Base-by-base conservation (phyloP, 2,797 vertebrate genomes). In the Periophthalmus magnuspinnatus region DNA sequence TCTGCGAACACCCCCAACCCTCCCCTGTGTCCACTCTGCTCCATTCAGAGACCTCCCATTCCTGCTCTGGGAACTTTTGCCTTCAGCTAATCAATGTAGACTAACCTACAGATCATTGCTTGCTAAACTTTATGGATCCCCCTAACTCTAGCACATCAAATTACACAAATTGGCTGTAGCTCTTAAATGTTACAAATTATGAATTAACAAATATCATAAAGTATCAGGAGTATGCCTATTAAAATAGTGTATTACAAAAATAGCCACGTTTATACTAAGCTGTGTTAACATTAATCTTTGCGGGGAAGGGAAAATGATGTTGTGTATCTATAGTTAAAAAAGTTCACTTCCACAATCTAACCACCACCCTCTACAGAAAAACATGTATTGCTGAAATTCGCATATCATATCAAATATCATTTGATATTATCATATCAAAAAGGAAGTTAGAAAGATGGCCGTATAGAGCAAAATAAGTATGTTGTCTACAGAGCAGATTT, bases 1-100 rank as follows among this genome's bases (percentile, higher is more conserved):
- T 77, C 75, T 68, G 74, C 80, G 65, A 72, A 58, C 72, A 76
- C 77, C 78, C 66, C 63, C 76, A 69, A 61, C 36, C 41, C 68
- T 62, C 65, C n/a, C 6, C 6, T 17, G 3, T 28, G 41, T 32
- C 67, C 64, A 50, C 34, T 56, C 70, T 61, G 52, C 69, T 68
- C 81, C 57, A 24, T 11, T 28, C 57, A 61, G 5, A 9, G 74
- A 68, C 47, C 41, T 63, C 41, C 41, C 13, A 59, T 22, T 57
- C 54, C 50, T 70, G 71, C 17, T 10, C 47, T 72, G 2, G 57
- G 55, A 72, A 33, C 34, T 45, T 41, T 59, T 17, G 14, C 56
- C 6, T 36, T 32, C 32, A 59, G 16, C 32, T 59, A 57, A 57
- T 24, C 55, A 57, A 57, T 57, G 55, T 32, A 6, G 50, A 22